Conservation (phyloP, 1,140 invertebrate genomes). For the Caenorhabditis tropicalis region DNA sequence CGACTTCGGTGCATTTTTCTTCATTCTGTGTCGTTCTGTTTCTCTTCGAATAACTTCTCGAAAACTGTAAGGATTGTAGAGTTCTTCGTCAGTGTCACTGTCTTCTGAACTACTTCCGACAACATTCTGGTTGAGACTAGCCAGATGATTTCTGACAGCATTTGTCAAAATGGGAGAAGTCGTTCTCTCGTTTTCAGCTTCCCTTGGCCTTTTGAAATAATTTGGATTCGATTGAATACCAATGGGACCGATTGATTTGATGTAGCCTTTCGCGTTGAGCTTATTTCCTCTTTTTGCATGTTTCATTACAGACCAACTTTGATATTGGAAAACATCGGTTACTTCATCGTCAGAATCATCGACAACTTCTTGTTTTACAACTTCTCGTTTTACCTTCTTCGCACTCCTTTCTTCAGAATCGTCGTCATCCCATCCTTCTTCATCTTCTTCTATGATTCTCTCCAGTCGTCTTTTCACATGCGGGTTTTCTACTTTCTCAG, state of each 20-base stretch:
- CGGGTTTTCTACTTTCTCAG: not conserved
- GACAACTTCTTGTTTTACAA: no score
- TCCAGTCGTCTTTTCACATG: not conserved
- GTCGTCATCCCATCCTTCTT: not conserved
- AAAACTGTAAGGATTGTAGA: not conserved
- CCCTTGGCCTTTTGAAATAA: not conserved
- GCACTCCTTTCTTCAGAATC: no score
- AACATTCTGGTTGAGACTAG: not conserved
- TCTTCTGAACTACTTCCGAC: no score
- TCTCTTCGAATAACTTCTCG: no score
- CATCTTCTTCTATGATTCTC: not conserved
- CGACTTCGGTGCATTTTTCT: not conserved
- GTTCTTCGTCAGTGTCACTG: not conserved
- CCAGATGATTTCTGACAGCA: not conserved
- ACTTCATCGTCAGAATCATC: not conserved
- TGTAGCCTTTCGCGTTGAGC: not conserved
- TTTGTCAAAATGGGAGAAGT: not conserved
- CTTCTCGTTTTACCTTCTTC: no score
- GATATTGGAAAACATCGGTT: no score
- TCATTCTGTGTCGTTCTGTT: not conserved
- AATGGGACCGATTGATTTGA: not conserved
- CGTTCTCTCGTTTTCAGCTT: not conserved
- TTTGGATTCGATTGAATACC: not conserved
- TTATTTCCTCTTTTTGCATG: not conserved
- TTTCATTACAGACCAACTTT: no score